phyloP scores from a whole-genome alignment of 53 echinoderm and acorn worm species.

The Apostichopus leukothele region DNA sequence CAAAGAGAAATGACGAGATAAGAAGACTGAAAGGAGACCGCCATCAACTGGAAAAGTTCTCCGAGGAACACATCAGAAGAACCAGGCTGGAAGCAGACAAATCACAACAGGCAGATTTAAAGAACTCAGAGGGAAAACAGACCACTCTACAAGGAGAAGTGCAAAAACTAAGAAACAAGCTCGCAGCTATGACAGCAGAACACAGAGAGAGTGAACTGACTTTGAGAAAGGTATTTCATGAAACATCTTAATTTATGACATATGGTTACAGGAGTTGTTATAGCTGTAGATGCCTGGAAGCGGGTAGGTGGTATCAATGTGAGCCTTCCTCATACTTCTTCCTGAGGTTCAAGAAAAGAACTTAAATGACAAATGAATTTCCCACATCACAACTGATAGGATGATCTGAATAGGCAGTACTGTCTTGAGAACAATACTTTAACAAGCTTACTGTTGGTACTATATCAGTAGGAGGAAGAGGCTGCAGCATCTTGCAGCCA shows the following conservation, averaged over 20 bases:
- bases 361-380: too few relatives aligned
- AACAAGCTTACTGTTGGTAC: too few relatives aligned
- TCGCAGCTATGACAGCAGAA: slow-evolving; percentile 86
- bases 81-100: slow-evolving; percentile 92
- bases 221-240: slow-evolving; percentile 77
- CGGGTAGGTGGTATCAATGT: too few relatives aligned
- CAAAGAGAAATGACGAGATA: slow-evolving; percentile 94
- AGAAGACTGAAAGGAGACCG: slow-evolving; percentile 88
- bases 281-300: too few relatives aligned
- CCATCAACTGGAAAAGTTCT: slow-evolving; percentile 98
- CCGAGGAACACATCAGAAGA: slow-evolving; percentile 94
- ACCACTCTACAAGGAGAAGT: slow-evolving; percentile 72
- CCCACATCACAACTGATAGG: too few relatives aligned
- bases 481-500: too few relatives aligned
- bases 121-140: slow-evolving; percentile 91
- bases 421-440: too few relatives aligned
- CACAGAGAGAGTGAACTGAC: slow-evolving; percentile 94
- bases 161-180: slow-evolving; percentile 78
- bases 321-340: too few relatives aligned
- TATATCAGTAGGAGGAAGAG: too few relatives aligned
- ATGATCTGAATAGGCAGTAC: too few relatives aligned
- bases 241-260: background rate
- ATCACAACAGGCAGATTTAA: slow-evolving; percentile 89
- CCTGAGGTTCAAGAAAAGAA: too few relatives aligned
- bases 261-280: background rate